Evolutionary conservation across 2,888 invertebrate genomes (phyloP).

Genomic region (Laothoe populi): DNA sequence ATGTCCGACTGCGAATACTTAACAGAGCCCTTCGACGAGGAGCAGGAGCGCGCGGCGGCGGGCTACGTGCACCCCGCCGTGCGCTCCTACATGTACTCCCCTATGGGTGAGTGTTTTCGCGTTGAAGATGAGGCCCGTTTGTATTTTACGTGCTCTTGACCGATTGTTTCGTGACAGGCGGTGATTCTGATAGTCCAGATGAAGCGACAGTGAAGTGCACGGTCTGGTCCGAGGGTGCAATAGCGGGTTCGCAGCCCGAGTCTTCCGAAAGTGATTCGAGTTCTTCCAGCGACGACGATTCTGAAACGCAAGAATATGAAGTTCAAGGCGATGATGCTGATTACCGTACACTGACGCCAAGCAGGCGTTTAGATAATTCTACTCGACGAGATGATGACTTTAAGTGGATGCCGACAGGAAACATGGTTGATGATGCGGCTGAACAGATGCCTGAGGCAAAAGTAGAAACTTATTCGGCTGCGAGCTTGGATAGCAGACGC

Average conservation of each 20-base stretch:
- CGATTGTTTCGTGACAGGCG: constrained; percentile 78
- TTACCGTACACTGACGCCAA: constrained; percentile 81
- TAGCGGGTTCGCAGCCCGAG: constrained; percentile 63
- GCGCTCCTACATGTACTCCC: constrained; percentile 83
- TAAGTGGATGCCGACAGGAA: constrained; percentile 86
- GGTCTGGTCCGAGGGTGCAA: constrained; percentile 75
- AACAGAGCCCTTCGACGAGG: constrained; percentile 78
- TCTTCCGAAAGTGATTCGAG: constrained; percentile 75
- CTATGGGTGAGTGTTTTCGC: constrained; percentile 81
- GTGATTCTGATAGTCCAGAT: constrained; percentile 86
- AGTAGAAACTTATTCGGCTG: constrained; percentile 67
- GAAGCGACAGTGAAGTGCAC: constrained; percentile 86
- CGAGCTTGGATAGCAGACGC: constrained; percentile 85
- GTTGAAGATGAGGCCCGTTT: constrained; percentile 58
- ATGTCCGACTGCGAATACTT: constrained; percentile 83
- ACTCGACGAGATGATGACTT: constrained; percentile 88
- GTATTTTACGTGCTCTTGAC: constrained; percentile 50
- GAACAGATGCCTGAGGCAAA: constrained; percentile 60
- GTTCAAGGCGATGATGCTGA: constrained; percentile 86
- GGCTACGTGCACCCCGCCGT: constrained; percentile 78
- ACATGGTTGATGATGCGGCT: constrained; percentile 61
- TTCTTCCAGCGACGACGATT: constrained; percentile 68
- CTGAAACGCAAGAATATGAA: constrained; percentile 77
- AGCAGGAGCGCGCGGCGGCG: constrained; percentile 72
- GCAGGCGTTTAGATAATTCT: constrained; percentile 80